These are phyloP conservation scores for Hyposoter didymator DNA, from an alignment of 2,888 invertebrate species.

Conservation along the genomic window DNA sequence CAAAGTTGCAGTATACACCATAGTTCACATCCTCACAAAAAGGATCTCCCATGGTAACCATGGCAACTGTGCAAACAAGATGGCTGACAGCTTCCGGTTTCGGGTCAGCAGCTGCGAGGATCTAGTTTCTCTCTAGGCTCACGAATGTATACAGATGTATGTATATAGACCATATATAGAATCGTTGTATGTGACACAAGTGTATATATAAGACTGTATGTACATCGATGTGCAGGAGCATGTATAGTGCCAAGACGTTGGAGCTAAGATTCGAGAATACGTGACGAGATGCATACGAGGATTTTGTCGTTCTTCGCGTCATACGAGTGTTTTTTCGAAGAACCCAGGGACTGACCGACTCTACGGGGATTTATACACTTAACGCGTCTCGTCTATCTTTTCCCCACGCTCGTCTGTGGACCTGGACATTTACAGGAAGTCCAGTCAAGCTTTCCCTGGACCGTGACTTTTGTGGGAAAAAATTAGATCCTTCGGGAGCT, in stretches of 20 bases:
- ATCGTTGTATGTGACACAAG: constrained; percentile 41
- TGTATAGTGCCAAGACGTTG: constrained; percentile 4
- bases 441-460: constrained; percentile 1
- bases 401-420: constrained; percentile 28
- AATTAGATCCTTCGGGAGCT: not conserved
- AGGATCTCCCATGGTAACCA: constrained; percentile 82
- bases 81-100: constrained; percentile 84
- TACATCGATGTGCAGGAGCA: constrained; percentile 8
- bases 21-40: constrained; percentile 72
- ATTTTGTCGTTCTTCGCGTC: not conserved
- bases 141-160: not conserved
- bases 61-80: constrained; percentile 84
- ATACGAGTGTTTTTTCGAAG: constrained; percentile 18
- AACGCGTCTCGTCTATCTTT: constrained; percentile 49
- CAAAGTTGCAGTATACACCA: constrained; percentile 44
- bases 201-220: constrained; percentile 29
- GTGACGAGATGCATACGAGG: constrained; percentile 46
- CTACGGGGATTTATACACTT: constrained; percentile 48
- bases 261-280: constrained; percentile 44
- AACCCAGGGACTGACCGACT: constrained; percentile 55
- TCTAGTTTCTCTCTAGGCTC: constrained; percentile 82
- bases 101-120: constrained; percentile 82
- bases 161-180: constrained; percentile 35
- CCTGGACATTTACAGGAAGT: constrained; percentile 47
- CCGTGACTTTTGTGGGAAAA: constrained; percentile 4